Evolutionary conservation across 2,113 vertebrate genomes (phyloP).

Genomic region (Dasypus novemcinctus): DNA sequence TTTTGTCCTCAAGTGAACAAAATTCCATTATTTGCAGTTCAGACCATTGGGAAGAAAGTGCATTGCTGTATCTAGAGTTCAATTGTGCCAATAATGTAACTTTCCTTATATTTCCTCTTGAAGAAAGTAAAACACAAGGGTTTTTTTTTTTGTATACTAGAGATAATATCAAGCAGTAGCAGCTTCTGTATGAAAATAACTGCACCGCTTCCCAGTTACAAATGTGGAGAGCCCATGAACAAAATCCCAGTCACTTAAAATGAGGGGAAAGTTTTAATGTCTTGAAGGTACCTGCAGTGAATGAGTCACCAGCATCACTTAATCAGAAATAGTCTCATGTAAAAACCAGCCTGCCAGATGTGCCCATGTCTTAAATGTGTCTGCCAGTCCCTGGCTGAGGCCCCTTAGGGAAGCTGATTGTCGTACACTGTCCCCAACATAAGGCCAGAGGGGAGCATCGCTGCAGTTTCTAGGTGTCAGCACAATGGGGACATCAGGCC

Average conservation of each 20-base stretch:
- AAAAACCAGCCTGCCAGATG: rapidly evolving
- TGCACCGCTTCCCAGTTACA: no score
- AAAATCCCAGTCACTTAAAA: rapidly evolving
- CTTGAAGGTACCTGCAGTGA: not conserved
- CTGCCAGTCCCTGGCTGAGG: not conserved
- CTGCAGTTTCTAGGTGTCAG: rapidly evolving
- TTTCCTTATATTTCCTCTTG: no score
- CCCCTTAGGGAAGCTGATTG: not conserved
- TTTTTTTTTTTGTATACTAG: no score
- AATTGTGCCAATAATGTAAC: not conserved
- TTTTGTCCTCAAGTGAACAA: not conserved
- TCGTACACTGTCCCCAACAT: rapidly evolving
- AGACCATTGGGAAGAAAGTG: not conserved
- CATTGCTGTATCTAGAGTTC: not conserved
- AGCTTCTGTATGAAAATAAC: not conserved
- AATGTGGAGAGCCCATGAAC: no score
- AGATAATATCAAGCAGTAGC: no score
- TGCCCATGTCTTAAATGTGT: rapidly evolving
- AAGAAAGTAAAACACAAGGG: not conserved
- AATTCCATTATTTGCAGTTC: not conserved
- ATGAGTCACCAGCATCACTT: not conserved
- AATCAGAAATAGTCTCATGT: not conserved
- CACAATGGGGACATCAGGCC: rapidly evolving
- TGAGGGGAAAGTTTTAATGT: not conserved
- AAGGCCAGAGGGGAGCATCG: rapidly evolving